Base-by-base conservation (phyloP, 1,140 invertebrate genomes). In the Diorhabda sublineata region DNA sequence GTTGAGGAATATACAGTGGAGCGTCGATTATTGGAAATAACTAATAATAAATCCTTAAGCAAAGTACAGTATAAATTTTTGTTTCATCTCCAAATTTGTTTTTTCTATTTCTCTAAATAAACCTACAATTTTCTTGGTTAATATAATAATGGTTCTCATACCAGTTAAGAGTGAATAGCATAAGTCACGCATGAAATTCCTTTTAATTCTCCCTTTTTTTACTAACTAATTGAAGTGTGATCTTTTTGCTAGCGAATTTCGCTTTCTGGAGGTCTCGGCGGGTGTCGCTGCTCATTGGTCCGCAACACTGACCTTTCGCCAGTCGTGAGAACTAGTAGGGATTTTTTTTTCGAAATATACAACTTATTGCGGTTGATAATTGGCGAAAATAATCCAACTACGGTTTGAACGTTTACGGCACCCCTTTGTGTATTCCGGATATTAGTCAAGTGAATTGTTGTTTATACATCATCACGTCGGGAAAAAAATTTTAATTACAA, bases 181-280 rank as follows among this genome's bases (percentile, higher is more conserved):
- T 60, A 3, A 60, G 42, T 42, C 58, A 60, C 58, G 58, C 58
- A 60, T 60, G 58, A 60, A 60, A 60, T 60, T 60, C 58, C 7
- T 7, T 60, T 60, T 60, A 42, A 60, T 60, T 60, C 58, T 60
- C 58, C 58, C 58, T 60, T 60, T 60, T 42, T 11, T 42, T 5
- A 60, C 26, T 26, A 42, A 60, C 58, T 60, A 60, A 60, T 60
- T 60, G 58, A 60, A 60, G 58, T 60, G 58, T 60, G 58, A 60
- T 60, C 58, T 60, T 60, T 60, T 60, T 60, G 42, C n/a, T 60
- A 42, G 58, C 42, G 58, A 60, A 60, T 60, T 60, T 42, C 6
- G 42, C 7, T 11, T 60, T 60, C 42, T 42, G 11, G 42, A 60
- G 58, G n/a, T 60, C 58, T 60, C 58, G n/a, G 6, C 58, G 58